Evolutionary conservation across 2,888 invertebrate genomes (phyloP).

Genomic region (Carabus problematicus): DNA sequence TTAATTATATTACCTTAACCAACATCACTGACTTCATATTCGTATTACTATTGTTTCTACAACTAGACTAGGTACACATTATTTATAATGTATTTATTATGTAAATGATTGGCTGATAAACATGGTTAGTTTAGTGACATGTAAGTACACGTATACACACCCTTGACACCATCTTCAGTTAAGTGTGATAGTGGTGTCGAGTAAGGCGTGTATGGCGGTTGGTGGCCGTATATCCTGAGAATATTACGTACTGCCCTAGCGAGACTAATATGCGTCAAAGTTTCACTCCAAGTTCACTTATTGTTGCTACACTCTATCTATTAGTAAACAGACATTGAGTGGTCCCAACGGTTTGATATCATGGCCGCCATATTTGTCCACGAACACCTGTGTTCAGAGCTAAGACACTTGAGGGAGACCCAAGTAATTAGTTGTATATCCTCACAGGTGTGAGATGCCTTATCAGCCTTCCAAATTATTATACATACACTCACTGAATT

Average conservation of each 20-base stretch:
- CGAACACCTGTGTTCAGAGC: slow-evolving; percentile 25
- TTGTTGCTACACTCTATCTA: slow-evolving; percentile 36
- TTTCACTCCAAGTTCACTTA: slow-evolving; percentile 39
- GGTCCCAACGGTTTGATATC: slow-evolving; percentile 37
- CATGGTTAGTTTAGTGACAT: too few relatives aligned
- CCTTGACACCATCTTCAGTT: too few relatives aligned
- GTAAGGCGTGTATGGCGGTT: too few relatives aligned
- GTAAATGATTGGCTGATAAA: too few relatives aligned
- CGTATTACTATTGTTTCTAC: too few relatives aligned
- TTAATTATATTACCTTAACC: background rate
- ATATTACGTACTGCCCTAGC: slow-evolving; percentile 24
- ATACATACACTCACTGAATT: slow-evolving; percentile 30
- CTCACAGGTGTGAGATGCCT: slow-evolving; percentile 36
- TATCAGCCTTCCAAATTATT: slow-evolving; percentile 38
- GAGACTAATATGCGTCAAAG: slow-evolving; percentile 39
- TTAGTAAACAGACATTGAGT: slow-evolving; percentile 41
- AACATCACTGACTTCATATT: too few relatives aligned
- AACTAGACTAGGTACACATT: too few relatives aligned
- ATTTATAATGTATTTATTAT: too few relatives aligned
- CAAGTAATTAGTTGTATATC: slow-evolving; percentile 35
- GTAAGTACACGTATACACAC: too few relatives aligned
- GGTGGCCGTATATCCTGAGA: too few relatives aligned
- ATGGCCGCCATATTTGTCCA: slow-evolving; percentile 23
- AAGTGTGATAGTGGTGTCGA: too few relatives aligned
- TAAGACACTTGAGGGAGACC: slow-evolving; percentile 20